A percentile compares a stretch with the other conserved stretches of the same genome.
Evolutionary conservation across 2,797 vertebrate genomes (phyloP).

Genomic region (Xiphorhynchus erythropygius): DNA sequence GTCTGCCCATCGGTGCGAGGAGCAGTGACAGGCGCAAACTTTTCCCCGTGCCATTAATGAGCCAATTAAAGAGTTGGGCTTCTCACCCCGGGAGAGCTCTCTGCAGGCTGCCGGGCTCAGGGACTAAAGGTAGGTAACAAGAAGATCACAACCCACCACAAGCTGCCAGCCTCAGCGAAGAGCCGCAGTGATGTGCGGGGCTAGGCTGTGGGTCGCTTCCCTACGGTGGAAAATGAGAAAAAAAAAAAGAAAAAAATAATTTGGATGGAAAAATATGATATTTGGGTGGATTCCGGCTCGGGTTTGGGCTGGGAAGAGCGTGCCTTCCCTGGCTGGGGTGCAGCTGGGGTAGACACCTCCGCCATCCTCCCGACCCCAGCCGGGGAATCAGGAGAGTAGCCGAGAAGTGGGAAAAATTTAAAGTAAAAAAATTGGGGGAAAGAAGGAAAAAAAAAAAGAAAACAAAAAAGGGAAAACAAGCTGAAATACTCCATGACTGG

Average conservation of each 20-base stretch:
- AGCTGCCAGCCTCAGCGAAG: neutral
- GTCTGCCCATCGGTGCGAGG: constrained; percentile 14
- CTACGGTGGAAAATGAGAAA: neutral
- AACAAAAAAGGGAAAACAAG: neutral
- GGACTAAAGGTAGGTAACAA: constrained; percentile 71
- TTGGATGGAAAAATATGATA: neutral
- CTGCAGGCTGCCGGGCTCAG: constrained; percentile 33
- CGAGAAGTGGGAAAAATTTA: neutral
- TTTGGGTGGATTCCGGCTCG: neutral
- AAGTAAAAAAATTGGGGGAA: neutral
- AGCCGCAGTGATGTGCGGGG: neutral
- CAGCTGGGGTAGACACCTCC: neutral
- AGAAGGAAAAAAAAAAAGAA: accelerated
- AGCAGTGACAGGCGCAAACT: constrained; percentile 30
- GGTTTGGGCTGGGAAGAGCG: neutral
- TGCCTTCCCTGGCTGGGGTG: neutral
- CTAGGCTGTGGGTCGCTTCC: neutral
- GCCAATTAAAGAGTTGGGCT: constrained; percentile 54
- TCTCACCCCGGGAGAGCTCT: constrained; percentile 45
- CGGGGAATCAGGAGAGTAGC: neutral
- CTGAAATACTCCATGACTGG: neutral
- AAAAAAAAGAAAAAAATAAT: neutral
- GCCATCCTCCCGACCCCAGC: no score
- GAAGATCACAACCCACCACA: neutral
- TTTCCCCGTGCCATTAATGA: constrained; percentile 49